Evolutionary conservation across 2,888 invertebrate genomes (phyloP).

Genomic region (Ectobius pallidus): DNA sequence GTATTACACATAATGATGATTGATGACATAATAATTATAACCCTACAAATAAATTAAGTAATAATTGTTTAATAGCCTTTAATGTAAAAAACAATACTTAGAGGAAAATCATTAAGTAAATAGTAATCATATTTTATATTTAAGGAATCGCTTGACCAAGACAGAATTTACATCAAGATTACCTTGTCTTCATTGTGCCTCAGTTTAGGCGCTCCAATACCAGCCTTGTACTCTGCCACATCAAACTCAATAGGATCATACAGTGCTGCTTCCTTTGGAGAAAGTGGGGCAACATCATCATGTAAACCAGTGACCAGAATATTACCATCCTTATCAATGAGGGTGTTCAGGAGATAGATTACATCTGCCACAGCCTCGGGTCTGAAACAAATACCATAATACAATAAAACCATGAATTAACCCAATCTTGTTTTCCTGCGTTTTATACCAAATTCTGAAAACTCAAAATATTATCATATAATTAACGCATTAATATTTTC

Average conservation of each 20-base stretch:
- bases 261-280: conserved; percentile 70
- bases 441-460: no score
- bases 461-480: no score
- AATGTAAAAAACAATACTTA: neutral
- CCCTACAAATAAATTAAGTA: no score
- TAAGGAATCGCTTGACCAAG: no score
- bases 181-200: conserved; percentile 79
- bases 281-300: conserved; percentile 79
- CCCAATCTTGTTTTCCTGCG: no score
- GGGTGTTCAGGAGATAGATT: conserved; percentile 79
- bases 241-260: conserved; percentile 89
- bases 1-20: no score
- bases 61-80: no score
- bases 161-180: neutral
- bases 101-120: no score
- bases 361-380: conserved; percentile 92
- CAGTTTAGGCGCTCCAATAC: conserved; percentile 72
- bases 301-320: conserved; percentile 84
- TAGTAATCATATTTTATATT: no score
- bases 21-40: no score
- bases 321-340: conserved; percentile 86
- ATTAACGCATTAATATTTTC: no score
- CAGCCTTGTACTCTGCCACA: conserved; percentile 71
- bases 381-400: conserved; percentile 61
- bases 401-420: no score